These are phyloP conservation scores for Aurelia sp. DNA, from an alignment of 30 jellyfish, hydroid and myxozoan genomes.

Conservation along the genomic window DNA sequence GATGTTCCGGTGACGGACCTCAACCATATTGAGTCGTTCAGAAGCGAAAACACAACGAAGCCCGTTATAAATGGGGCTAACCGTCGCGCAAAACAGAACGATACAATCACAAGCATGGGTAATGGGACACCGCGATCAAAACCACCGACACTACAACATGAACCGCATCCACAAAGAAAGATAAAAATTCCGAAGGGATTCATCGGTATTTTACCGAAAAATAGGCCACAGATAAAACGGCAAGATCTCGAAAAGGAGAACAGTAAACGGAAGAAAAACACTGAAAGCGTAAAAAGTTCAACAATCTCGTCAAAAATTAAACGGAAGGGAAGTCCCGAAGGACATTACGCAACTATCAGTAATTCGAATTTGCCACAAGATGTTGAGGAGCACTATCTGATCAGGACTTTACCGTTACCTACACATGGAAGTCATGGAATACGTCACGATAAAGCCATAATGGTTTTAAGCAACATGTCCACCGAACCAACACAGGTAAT, in stretches of 20 bases:
- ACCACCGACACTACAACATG: neutral
- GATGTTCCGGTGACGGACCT: neutral
- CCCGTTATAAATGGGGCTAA: slow-evolving; percentile 11
- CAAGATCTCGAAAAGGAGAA: neutral
- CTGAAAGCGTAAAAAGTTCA: neutral
- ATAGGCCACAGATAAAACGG: neutral
- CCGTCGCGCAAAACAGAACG: neutral
- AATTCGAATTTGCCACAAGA: slow-evolving; percentile 1
- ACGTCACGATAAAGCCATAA: slow-evolving; percentile 25
- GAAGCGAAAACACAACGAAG: neutral
- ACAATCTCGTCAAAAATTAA: neutral
- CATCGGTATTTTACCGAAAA: slow-evolving; percentile 54
- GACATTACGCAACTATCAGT: neutral
- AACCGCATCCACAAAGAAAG: slow-evolving; percentile 54
- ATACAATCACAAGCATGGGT: neutral
- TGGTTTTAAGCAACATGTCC: slow-evolving; percentile 13
- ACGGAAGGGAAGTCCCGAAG: neutral
- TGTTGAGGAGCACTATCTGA: slow-evolving; percentile 54
- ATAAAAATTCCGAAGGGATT: slow-evolving; percentile 70
- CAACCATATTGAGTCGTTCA: neutral
- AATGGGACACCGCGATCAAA: neutral
- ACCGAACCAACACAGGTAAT: slow-evolving; percentile 47
- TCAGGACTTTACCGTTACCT: slow-evolving; percentile 63
- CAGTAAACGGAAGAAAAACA: neutral
- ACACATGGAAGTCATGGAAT: slow-evolving; percentile 59